These are phyloP conservation scores for Phrynosoma platyrhinos DNA, from an alignment of 2,113 vertebrate genomes.

Conservation along the genomic window DNA sequence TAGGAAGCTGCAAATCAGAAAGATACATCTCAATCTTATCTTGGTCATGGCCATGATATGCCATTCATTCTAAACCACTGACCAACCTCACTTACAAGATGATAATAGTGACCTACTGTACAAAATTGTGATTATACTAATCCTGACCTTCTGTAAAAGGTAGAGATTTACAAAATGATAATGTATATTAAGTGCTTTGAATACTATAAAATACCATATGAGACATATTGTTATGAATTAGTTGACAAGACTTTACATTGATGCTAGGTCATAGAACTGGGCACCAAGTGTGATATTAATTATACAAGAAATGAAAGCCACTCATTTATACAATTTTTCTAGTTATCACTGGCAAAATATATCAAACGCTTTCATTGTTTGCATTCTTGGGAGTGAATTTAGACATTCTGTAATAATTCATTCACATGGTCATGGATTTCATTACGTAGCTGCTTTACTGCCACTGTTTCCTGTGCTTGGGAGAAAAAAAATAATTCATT, in stretches of 20 bases:
- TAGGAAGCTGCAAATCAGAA: background rate
- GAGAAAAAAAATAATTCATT: background rate
- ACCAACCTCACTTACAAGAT: background rate
- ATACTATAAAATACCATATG: background rate
- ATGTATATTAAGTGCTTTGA: background rate
- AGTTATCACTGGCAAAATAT: slow-evolving; percentile 35
- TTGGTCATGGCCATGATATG: background rate
- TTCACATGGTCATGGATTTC: background rate
- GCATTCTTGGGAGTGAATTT: background rate
- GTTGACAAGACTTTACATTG: background rate
- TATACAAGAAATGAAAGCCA: slow-evolving; percentile 48
- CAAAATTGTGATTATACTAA: background rate
- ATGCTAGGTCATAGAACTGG: slow-evolving; percentile 18
- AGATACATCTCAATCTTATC: background rate
- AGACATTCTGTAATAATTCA: background rate
- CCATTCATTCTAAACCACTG: background rate
- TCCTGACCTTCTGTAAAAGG: too few relatives aligned
- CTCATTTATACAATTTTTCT: slow-evolving; percentile 48
- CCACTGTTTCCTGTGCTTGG: background rate
- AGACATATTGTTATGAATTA: background rate
- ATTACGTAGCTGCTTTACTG: background rate
- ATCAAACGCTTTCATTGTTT: slow-evolving; percentile 44
- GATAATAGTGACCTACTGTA: background rate
- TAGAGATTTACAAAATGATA: background rate
- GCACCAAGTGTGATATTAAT: slow-evolving; percentile 4